Percentiles rank a stretch among this genome's conserved stretches.
phyloP scores from a whole-genome alignment of 2,888 invertebrate species.

The Biston betularia region DNA sequence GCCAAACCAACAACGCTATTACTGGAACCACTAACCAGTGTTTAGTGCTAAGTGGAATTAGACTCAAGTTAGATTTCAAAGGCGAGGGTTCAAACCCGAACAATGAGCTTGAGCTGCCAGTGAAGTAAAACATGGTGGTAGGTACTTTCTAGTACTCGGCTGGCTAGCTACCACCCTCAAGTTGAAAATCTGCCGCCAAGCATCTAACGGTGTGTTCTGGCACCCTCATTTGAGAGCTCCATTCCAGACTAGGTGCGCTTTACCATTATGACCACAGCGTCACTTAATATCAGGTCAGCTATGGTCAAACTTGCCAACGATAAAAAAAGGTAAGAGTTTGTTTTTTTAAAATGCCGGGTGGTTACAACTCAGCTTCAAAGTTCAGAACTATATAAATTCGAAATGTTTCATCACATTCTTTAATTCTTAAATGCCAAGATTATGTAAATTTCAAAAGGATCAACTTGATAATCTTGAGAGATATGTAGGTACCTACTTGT shows the following conservation, averaged over 20 bases:
- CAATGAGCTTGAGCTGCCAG: too few relatives aligned
- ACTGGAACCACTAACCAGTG: slow-evolving; percentile 8
- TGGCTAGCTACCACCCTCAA: too few relatives aligned
- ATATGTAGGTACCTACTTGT: neutral
- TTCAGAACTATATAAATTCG: too few relatives aligned
- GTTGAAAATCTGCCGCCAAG: neutral
- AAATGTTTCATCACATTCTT: neutral
- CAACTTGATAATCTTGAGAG: neutral
- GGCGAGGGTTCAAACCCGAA: too few relatives aligned
- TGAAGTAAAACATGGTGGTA: too few relatives aligned
- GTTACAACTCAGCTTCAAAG: neutral
- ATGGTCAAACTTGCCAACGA: too few relatives aligned
- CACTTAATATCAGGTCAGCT: too few relatives aligned
- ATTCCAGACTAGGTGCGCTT: too few relatives aligned
- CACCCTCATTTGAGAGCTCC: too few relatives aligned
- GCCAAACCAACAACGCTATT: slow-evolving; percentile 12
- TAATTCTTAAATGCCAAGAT: slow-evolving; percentile 6
- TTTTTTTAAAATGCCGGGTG: neutral
- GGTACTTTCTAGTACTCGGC: neutral
- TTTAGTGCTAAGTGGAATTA: slow-evolving; percentile 3
- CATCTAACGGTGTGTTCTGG: too few relatives aligned
- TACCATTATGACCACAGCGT: too few relatives aligned
- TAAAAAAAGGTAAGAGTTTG: neutral
- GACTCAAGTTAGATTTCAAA: neutral
- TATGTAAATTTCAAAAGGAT: slow-evolving; percentile 2